These are phyloP conservation scores for Gymnocephalus cernua DNA, from an alignment of 2,113 vertebrate species.

Conservation along the genomic window DNA sequence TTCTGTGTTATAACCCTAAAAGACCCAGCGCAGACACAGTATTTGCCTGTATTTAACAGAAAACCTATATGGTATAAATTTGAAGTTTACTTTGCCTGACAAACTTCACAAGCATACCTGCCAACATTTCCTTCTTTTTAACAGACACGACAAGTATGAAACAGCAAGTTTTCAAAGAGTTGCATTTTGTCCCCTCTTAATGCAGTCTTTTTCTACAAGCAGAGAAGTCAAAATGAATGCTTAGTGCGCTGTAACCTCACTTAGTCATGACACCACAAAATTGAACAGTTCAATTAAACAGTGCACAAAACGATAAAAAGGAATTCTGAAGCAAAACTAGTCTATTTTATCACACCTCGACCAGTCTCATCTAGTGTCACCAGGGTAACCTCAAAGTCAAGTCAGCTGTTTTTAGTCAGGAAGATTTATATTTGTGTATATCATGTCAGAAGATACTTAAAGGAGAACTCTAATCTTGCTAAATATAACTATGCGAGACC, in stretches of 20 bases:
- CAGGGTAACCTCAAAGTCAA: neutral
- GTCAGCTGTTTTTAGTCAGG: neutral
- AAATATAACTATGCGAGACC: too few relatives aligned
- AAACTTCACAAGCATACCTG: neutral
- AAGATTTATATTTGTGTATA: neutral
- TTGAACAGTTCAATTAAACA: conserved; percentile 3
- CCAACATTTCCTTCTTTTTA: neutral
- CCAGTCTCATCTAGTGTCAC: too few relatives aligned
- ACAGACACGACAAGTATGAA: neutral
- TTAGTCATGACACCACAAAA: conserved; percentile 2
- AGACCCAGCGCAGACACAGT: neutral
- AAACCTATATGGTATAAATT: neutral
- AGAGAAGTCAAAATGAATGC: conserved; percentile 1
- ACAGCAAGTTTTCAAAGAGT: neutral
- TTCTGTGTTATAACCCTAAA: too few relatives aligned
- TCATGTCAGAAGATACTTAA: neutral
- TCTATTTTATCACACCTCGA: neutral
- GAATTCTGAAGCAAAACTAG: neutral
- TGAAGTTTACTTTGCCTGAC: neutral
- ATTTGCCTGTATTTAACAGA: neutral
- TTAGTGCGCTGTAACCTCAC: conserved; percentile 1
- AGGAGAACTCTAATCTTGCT: too few relatives aligned
- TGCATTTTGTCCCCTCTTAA: neutral
- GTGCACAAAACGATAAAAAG: neutral
- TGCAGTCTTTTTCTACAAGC: neutral